These are phyloP conservation scores for Xestia rhomboidea DNA, from an alignment of 2,888 invertebrate species.

Conservation along the genomic window DNA sequence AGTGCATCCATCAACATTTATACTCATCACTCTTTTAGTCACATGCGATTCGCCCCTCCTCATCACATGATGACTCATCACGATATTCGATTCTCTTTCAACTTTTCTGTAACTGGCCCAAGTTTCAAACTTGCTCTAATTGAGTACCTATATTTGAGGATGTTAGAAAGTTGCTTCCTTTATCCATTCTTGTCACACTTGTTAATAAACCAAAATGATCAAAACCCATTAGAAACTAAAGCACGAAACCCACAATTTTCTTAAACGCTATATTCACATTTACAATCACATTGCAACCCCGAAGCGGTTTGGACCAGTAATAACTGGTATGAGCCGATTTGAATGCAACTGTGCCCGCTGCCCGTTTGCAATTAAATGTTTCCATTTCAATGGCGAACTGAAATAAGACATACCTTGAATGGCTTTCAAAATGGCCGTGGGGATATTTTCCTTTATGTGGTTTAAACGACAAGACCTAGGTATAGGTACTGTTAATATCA, in stretches of 20 bases:
- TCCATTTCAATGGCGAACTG: conserved; percentile 78
- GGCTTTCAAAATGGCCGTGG: conserved; percentile 61
- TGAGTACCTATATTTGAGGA: too few species aligned
- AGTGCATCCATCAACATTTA: too few species aligned
- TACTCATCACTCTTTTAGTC: too few species aligned
- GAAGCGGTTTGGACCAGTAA: conserved; percentile 68
- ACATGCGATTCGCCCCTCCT: too few species aligned
- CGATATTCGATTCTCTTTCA: too few species aligned
- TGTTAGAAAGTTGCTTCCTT: too few species aligned
- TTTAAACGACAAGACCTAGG: neutral
- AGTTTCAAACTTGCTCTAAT: too few species aligned
- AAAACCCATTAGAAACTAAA: conserved; percentile 26
- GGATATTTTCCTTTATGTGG: conserved; percentile 39
- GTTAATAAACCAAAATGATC: conserved; percentile 14
- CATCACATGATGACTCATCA: too few species aligned
- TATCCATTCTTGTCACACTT: too few species aligned
- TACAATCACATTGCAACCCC: conserved; percentile 55
- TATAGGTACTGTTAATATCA: neutral
- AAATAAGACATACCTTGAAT: conserved; percentile 73
- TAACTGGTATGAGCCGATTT: conserved; percentile 75
- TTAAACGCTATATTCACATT: conserved; percentile 36
- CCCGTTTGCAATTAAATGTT: conserved; percentile 82
- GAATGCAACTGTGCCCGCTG: conserved; percentile 74
- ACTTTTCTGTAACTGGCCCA: too few species aligned
- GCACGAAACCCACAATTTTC: conserved; percentile 46